phyloP scores from a whole-genome alignment of 2,113 vertebrate genomes.

The Okapia johnstoni region DNA sequence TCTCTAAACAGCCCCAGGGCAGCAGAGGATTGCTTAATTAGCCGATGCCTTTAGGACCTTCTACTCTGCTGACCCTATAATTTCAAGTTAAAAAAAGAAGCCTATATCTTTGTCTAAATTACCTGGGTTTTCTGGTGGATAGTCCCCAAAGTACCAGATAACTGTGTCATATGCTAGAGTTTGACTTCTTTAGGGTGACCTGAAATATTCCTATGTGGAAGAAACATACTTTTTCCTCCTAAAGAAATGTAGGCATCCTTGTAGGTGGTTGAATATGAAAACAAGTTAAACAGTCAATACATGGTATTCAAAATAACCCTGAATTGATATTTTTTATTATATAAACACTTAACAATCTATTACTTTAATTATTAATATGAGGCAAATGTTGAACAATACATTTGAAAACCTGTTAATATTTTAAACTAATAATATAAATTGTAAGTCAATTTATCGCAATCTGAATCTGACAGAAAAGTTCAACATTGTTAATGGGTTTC shows the following conservation, averaged over 20 bases:
- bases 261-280: background rate
- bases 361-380: background rate
- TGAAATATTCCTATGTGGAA: background rate
- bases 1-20: background rate
- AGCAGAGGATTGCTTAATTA: constrained; percentile 36
- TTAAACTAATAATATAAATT: background rate
- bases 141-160: background rate
- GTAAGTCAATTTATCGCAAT: background rate
- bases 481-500: background rate
- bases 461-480: background rate
- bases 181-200: background rate
- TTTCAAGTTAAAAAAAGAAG: constrained; percentile 7
- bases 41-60: background rate
- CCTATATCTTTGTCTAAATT: background rate
- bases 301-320: background rate
- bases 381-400: background rate
- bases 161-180: background rate
- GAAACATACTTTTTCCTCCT: background rate
- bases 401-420: background rate
- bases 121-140: background rate
- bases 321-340: background rate
- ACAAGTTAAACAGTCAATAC: background rate
- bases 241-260: background rate
- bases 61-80: constrained; percentile 1
- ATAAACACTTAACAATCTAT: background rate